Evolutionary conservation across 2,797 vertebrate species (phyloP).

Genomic region (Gambusia yucatana): DNA sequence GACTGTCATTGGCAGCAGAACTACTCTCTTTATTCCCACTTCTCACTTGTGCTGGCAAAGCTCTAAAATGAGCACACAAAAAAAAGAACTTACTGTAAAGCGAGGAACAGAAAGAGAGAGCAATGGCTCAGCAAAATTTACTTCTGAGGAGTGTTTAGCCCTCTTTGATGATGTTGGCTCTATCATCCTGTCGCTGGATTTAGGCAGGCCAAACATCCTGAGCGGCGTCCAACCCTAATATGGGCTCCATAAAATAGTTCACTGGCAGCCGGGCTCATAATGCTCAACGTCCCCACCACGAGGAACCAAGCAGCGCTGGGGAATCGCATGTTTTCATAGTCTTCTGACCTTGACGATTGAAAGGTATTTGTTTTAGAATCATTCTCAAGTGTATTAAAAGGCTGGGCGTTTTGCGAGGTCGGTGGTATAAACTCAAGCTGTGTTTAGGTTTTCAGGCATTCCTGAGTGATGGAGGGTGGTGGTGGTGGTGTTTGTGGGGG

Average conservation of each 20-base stretch:
- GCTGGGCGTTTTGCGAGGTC: slow-evolving; percentile 51
- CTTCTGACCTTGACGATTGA: slow-evolving; percentile 66
- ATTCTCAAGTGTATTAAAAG: slow-evolving; percentile 68
- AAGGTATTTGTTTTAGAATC: slow-evolving; percentile 72
- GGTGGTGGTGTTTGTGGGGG: slow-evolving; percentile 50
- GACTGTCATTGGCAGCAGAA: slow-evolving; percentile 27
- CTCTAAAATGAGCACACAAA: slow-evolving; percentile 40
- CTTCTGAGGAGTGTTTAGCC: slow-evolving; percentile 51
- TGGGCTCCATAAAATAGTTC: slow-evolving; percentile 60
- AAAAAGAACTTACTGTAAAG: slow-evolving; percentile 58
- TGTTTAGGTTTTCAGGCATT: slow-evolving; percentile 74
- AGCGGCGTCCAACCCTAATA: slow-evolving; percentile 67
- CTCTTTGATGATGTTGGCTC: slow-evolving; percentile 43
- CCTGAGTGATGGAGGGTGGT: slow-evolving; percentile 64
- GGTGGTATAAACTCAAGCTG: slow-evolving; percentile 67
- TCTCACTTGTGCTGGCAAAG: slow-evolving; percentile 54
- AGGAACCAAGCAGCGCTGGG: slow-evolving; percentile 31
- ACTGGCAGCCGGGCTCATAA: slow-evolving; percentile 53
- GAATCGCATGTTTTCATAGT: slow-evolving; percentile 67
- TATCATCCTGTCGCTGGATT: slow-evolving; percentile 42
- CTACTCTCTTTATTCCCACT: slow-evolving; percentile 48
- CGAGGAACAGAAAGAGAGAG: slow-evolving; percentile 47
- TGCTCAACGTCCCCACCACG: slow-evolving; percentile 31
- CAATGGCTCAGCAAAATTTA: slow-evolving; percentile 50
- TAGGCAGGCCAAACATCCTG: slow-evolving; percentile 59